Conservation (phyloP, 2,888 invertebrate species). For the Pollenia angustigena region DNA sequence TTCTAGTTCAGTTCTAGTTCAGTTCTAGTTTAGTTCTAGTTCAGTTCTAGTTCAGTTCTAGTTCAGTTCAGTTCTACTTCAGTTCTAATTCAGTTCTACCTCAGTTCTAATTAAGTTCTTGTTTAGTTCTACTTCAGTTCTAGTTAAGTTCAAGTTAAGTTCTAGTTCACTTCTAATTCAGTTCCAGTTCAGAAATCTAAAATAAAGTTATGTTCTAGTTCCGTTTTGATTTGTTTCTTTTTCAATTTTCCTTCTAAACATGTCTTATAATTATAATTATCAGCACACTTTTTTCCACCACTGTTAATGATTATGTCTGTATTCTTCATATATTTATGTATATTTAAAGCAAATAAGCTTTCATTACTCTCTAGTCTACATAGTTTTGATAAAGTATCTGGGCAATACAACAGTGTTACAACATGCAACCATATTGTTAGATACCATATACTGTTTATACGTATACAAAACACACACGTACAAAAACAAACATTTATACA, state of each 20-base stretch:
- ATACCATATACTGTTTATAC: slow-evolving; percentile 19
- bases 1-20: too few relatives aligned
- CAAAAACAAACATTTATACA: background rate
- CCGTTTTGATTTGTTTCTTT: too few relatives aligned
- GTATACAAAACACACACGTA: background rate
- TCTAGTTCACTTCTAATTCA: too few relatives aligned
- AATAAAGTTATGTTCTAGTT: too few relatives aligned
- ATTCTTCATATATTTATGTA: slow-evolving; percentile 3
- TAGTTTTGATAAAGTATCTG: slow-evolving; percentile 44
- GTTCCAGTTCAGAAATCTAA: too few relatives aligned
- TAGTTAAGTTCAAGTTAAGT: too few relatives aligned
- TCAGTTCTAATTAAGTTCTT: too few relatives aligned
- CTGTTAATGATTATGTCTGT: slow-evolving; percentile 26
- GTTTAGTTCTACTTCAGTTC: too few relatives aligned
- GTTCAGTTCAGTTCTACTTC: too few relatives aligned
- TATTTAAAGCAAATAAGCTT: slow-evolving; percentile 43
- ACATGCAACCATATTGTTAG: slow-evolving; percentile 66
- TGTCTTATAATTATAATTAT: background rate
- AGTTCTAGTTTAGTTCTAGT: too few relatives aligned
- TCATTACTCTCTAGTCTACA: slow-evolving; percentile 58
- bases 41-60: too few relatives aligned
- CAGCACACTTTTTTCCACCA: background rate
- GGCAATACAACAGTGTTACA: slow-evolving; percentile 60
- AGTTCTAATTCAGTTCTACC: too few relatives aligned
- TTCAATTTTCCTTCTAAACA: background rate